Conservation (phyloP, 2,113 vertebrate genomes). For the Neodon shergylaensis region DNA sequence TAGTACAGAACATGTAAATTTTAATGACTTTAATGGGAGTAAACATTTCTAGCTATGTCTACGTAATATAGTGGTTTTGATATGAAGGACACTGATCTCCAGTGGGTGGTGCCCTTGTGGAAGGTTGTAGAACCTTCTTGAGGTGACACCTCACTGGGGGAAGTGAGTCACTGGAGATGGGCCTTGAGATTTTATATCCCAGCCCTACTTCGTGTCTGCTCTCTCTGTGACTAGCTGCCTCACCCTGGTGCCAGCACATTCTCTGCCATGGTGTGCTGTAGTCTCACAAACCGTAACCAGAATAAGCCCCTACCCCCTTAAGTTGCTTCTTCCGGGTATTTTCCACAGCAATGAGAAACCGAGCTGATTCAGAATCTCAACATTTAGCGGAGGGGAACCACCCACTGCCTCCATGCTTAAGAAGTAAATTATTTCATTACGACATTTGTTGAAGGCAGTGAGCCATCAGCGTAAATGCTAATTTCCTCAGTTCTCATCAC, state of each 20-base stretch:
- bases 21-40: not conserved
- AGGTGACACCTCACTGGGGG: too few relatives aligned
- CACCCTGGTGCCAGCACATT: too few relatives aligned
- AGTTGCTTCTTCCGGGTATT: not conserved
- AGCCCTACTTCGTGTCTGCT: not conserved
- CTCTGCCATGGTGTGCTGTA: not conserved
- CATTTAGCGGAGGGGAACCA: not conserved
- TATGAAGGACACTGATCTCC: not conserved
- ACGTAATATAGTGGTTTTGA: not conserved
- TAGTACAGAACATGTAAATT: conserved; percentile 8
- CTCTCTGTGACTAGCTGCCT: not conserved
- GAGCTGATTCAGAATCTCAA: not conserved
- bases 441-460: not conserved
- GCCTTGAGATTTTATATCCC: not conserved
- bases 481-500: not conserved
- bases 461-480: not conserved
- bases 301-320: not conserved
- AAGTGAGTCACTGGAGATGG: not conserved
- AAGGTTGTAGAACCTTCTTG: not conserved
- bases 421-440: conserved; percentile 43
- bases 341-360: not conserved
- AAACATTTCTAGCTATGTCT: not conserved
- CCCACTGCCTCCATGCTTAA: not conserved
- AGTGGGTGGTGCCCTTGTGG: not conserved
- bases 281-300: not conserved